These are phyloP conservation scores for Bombycilla garrulus DNA, from an alignment of 2,113 vertebrate species.

Conservation along the genomic window DNA sequence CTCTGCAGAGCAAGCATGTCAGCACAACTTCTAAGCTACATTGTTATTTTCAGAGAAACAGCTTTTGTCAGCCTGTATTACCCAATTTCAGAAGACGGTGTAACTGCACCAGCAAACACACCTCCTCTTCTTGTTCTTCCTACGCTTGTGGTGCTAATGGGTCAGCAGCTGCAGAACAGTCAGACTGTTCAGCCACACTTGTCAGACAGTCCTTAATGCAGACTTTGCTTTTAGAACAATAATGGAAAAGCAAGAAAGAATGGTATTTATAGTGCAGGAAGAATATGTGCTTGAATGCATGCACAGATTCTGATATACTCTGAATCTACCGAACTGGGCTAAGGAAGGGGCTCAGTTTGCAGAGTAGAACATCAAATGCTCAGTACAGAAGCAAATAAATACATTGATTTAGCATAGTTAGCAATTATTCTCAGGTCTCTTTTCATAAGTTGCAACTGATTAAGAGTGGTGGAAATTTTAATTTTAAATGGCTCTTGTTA, in stretches of 20 bases:
- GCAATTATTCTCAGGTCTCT: neutral
- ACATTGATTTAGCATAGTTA: neutral
- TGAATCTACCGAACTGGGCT: neutral
- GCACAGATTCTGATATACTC: neutral
- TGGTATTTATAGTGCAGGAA: neutral
- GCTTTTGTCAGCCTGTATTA: neutral
- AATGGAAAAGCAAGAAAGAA: neutral
- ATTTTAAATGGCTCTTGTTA: neutral
- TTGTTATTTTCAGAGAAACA: neutral
- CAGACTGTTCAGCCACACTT: neutral
- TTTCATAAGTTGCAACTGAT: neutral
- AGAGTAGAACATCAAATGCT: neutral
- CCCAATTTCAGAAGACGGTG: neutral
- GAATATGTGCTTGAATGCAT: neutral
- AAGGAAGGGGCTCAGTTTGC: neutral
- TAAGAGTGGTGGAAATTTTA: slow-evolving; percentile 24
- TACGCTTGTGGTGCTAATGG: neutral
- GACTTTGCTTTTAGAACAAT: neutral
- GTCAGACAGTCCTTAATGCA: neutral
- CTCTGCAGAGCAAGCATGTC: neutral
- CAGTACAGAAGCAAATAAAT: neutral
- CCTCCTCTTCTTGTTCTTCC: neutral
- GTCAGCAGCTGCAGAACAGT: neutral
- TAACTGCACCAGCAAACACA: neutral
- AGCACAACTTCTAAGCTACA: neutral